Evolutionary conservation across 2,888 invertebrate species (phyloP), one percentile per base, ranked within the genome.

Genomic region (Chloroclystis v-ata): DNA sequence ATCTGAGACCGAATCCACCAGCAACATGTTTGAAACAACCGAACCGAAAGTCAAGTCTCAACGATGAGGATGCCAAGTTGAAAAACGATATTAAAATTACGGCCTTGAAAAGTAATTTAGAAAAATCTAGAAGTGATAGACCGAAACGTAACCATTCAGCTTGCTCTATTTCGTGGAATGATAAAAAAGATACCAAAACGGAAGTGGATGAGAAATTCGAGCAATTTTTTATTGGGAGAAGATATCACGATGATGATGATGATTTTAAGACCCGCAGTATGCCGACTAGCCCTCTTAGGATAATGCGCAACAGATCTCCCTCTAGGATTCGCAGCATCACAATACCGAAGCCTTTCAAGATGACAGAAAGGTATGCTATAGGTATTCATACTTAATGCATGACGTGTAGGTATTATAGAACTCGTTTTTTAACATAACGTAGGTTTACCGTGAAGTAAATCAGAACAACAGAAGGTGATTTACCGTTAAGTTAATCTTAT

Each of bases 291-390:
- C 91, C 91, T 24, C 52, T 82, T 25, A 78, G 88, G 58, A 67
- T 69, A 8, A 88, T 81, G 63, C 69, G 73, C 16, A 60, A 65
- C 24, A 61, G 59, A 30, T 77, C 80, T 1, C 75, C 76, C 7
- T 43, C 57, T 25, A 70, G 76, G 39, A 67, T 69, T 25, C 82
- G 75, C 60, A 74, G 70, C 51, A 69, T 90, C 12, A 92, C 92
- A 0, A 82, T 92, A 45, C 91, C 92, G 0, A 91, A 91, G 67
- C 92, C 93, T 1, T 93, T 93, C 68, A 90, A 90, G 73, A 92
- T 93, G 89, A 92, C 92, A 1, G 86, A 91, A 58, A 90, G 92
- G 93, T 92, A 78, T 62, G 57, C 13, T 28, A 25, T 13, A 11
- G 14, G 20, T 4, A 20, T 5, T 20, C 5, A 20, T 20, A 20